These are phyloP conservation scores for Lepetodrilus schrolli DNA, from an alignment of 2,888 invertebrate genomes.

Conservation along the genomic window DNA sequence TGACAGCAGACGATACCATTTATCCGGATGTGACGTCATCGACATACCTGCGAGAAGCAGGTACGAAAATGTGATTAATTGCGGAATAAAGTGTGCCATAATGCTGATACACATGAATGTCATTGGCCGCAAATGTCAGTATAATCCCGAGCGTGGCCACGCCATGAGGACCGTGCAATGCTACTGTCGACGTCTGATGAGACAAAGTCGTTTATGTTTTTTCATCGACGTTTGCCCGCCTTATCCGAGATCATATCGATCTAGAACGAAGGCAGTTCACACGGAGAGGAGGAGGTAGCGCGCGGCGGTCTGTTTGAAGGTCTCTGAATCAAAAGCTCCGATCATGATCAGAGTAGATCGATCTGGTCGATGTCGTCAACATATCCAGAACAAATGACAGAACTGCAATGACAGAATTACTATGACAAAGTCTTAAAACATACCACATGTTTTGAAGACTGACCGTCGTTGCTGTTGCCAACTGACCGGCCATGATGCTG, in stretches of 20 bases:
- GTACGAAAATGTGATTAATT: conserved; percentile 23
- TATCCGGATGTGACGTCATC: conserved; percentile 20
- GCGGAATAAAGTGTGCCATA: conserved; percentile 15
- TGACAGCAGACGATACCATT: conserved; percentile 11
- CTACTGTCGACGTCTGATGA: neutral
- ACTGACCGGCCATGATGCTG: too few species aligned
- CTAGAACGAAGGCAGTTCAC: neutral
- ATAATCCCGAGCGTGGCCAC: neutral
- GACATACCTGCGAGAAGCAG: conserved; percentile 19
- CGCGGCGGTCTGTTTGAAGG: conserved; percentile 17
- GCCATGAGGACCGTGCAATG: neutral
- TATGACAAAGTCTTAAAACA: too few species aligned
- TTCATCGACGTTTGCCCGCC: conserved; percentile 6
- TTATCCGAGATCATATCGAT: conserved; percentile 20
- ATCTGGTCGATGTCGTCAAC: neutral
- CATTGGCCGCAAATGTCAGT: neutral
- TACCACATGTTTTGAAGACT: too few species aligned
- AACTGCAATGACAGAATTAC: too few species aligned
- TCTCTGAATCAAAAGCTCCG: conserved; percentile 2
- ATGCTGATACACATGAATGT: neutral
- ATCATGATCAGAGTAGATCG: conserved; percentile 16
- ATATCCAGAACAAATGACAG: neutral
- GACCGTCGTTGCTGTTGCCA: too few species aligned
- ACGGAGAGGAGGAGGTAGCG: neutral
- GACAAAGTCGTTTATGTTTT: conserved; percentile 24